A percentile compares a stretch with the other conserved stretches of the same genome.
Conservation (phyloP, 2,113 vertebrate species). For the Peucedramus taeniatus region DNA sequence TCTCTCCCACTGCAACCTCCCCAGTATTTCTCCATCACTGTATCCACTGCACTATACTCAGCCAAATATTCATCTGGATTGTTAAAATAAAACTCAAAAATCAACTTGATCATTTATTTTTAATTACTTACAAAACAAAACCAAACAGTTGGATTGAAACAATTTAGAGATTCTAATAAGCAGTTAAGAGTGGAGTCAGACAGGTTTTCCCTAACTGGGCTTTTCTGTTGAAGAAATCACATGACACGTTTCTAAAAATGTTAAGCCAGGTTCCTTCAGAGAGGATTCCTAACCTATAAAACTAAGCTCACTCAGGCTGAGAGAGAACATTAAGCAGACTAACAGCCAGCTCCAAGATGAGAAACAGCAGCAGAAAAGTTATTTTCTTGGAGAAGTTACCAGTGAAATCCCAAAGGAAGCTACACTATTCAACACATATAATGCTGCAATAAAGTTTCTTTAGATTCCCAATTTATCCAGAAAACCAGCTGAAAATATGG, state of each 20-base stretch:
- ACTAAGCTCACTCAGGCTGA: neutral
- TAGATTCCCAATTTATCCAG: neutral
- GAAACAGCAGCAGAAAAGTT: neutral
- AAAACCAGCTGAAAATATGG: neutral
- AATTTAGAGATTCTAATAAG: neutral
- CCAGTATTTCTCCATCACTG: neutral
- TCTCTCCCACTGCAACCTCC: neutral
- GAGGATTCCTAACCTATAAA: neutral
- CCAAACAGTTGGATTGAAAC: neutral
- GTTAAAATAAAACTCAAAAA: neutral
- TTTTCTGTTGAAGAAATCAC: neutral
- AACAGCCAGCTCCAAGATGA: neutral
- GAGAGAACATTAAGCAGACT: neutral
- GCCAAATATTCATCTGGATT: neutral
- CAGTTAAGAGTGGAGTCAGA: neutral
- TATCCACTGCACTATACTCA: accelerated
- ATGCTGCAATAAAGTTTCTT: neutral
- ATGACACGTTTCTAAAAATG: neutral
- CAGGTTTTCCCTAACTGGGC: neutral
- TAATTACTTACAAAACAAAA: neutral
- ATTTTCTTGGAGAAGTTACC: neutral
- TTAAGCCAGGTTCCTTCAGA: neutral
- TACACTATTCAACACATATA: neutral
- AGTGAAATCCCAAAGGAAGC: neutral
- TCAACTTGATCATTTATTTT: neutral